phyloP scores from a whole-genome alignment of 1,140 invertebrate genomes.

The Pachypeltis micranthus region DNA sequence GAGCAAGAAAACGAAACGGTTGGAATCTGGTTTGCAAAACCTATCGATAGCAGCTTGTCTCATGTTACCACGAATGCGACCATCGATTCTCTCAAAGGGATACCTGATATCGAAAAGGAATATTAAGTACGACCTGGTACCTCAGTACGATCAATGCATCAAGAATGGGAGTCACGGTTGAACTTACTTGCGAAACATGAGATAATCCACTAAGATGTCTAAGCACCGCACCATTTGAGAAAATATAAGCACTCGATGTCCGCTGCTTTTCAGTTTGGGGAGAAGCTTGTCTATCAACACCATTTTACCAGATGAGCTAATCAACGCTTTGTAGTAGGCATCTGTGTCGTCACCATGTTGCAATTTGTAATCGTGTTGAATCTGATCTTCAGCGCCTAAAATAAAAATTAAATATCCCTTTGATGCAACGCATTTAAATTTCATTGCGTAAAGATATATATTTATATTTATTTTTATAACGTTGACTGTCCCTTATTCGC shows the following conservation, averaged over 20 bases:
- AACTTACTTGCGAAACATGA: conserved; percentile 77
- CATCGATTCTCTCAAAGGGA: conserved; percentile 95
- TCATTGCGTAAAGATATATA: too few relatives aligned
- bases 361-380: conserved; percentile 81
- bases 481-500: too few relatives aligned
- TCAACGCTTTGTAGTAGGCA: conserved; percentile 76
- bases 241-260: conserved; percentile 94
- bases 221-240: conserved; percentile 99
- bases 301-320: conserved; percentile 96
- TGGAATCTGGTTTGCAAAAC: conserved; percentile 92
- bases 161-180: too few relatives aligned
- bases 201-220: conserved; percentile 96
- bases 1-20: conserved; percentile 93
- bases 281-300: conserved; percentile 96
- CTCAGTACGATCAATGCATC: too few relatives aligned
- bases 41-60: conserved; percentile 97
- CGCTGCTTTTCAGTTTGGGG: conserved; percentile 88
- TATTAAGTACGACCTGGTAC: too few relatives aligned
- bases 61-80: conserved; percentile 91
- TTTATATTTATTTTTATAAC: too few relatives aligned
- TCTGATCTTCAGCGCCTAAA: conserved; percentile 87
- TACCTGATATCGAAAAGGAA: conserved; percentile 59
- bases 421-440: too few relatives aligned
- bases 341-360: conserved; percentile 69
- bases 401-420: too few relatives aligned